These are phyloP conservation scores for Microplitis mediator DNA, from an alignment of 1,140 invertebrate genomes.

Conservation along the genomic window DNA sequence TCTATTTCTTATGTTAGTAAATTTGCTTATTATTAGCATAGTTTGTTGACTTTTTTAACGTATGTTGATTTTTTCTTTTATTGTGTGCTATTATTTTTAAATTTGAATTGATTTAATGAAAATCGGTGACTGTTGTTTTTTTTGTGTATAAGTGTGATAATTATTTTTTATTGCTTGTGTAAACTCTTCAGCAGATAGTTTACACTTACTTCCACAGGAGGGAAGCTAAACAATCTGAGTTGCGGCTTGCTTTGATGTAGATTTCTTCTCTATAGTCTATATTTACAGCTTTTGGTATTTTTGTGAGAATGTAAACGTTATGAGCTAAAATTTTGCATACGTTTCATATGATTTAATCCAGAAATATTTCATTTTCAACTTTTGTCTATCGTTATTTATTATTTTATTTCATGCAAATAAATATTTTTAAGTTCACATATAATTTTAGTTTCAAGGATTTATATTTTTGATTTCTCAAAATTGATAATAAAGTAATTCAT, in stretches of 20 bases:
- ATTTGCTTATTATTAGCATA: too few relatives aligned
- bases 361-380: not conserved
- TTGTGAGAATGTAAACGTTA: conserved; percentile 21
- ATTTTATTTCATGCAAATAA: not conserved
- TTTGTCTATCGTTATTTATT: not conserved
- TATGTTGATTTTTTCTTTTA: too few relatives aligned
- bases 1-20: too few relatives aligned
- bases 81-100: not conserved
- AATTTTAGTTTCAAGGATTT: too few relatives aligned
- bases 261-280: conserved; percentile 19
- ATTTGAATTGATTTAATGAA: not conserved
- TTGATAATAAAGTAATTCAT: too few relatives aligned
- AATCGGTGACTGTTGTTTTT: not conserved
- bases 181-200: conserved; percentile 12
- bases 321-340: conserved; percentile 4
- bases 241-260: conserved; percentile 43
- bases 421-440: too few relatives aligned
- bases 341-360: conserved; percentile 16
- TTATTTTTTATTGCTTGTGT: not conserved
- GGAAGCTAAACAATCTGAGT: conserved; percentile 14
- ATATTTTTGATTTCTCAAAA: too few relatives aligned
- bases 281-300: not conserved
- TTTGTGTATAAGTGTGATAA: not conserved
- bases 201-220: conserved; percentile 7
- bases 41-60: too few relatives aligned